Evolutionary conservation across 2,797 vertebrate genomes (phyloP).

Genomic region (Arctocebus calabarensis): DNA sequence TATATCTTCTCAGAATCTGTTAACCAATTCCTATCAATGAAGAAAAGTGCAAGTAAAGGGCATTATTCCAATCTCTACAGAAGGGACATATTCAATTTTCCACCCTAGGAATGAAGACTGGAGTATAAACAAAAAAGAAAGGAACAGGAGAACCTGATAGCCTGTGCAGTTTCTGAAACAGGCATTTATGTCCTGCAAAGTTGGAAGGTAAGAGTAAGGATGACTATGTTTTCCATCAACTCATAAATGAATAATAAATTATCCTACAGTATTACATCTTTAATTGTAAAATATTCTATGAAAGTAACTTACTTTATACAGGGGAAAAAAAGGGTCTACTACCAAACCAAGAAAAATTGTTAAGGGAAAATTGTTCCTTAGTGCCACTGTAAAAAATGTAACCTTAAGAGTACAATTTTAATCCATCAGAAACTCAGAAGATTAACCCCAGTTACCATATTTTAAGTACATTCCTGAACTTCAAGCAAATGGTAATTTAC

Average conservation of each 20-base stretch:
- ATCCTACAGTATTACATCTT: background rate
- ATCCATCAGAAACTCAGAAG: background rate
- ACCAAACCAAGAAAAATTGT: background rate
- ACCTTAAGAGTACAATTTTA: background rate
- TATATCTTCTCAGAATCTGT: background rate
- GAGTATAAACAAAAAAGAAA: background rate
- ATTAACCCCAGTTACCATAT: background rate
- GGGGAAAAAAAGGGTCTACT: background rate
- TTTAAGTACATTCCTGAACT: background rate
- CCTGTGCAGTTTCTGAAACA: conserved; percentile 13
- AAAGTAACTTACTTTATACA: background rate
- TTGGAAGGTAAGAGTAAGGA: background rate
- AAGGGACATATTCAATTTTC: background rate
- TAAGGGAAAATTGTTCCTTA: background rate
- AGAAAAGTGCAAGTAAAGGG: background rate
- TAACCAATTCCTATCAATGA: conserved; percentile 28
- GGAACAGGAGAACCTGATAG: background rate
- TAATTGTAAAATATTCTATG: conserved; percentile 1
- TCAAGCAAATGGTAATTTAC: background rate
- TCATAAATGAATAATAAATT: conserved; percentile 15
- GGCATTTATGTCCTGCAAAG: background rate
- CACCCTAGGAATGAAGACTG: background rate
- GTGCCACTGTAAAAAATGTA: background rate
- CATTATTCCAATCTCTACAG: conserved; percentile 5
- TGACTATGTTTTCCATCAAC: background rate